Evolutionary conservation across 2,888 invertebrate species (phyloP).

Genomic region (Diabrotica balteata): DNA sequence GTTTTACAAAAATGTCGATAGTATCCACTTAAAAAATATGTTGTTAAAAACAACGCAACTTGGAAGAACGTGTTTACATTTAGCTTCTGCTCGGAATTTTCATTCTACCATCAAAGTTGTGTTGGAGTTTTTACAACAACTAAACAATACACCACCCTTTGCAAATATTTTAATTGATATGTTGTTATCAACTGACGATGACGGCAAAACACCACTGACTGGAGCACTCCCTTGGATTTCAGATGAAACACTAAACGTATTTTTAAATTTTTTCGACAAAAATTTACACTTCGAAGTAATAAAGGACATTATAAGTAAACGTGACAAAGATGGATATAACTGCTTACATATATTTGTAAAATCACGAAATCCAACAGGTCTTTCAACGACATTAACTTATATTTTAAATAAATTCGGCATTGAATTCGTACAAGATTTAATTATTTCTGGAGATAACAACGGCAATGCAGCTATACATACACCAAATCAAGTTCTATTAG

Average conservation of each 20-base stretch:
- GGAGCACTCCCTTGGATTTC: background rate
- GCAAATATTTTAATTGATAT: constrained; percentile 4
- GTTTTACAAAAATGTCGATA: constrained; percentile 2
- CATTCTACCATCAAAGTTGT: background rate
- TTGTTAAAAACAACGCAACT: background rate
- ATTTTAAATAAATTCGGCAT: background rate
- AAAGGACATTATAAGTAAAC: background rate
- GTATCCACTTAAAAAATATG: background rate
- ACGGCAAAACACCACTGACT: background rate
- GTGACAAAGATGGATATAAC: background rate
- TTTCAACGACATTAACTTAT: background rate
- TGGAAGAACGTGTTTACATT: constrained; percentile 9
- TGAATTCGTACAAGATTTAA: background rate
- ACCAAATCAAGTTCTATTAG: background rate
- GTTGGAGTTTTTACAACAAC: constrained; percentile 1
- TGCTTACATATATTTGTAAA: background rate
- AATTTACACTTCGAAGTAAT: background rate
- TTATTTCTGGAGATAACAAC: background rate
- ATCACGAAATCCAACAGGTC: background rate
- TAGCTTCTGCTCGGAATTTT: constrained; percentile 1
- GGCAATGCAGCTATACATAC: background rate
- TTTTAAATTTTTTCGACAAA: constrained; percentile 1
- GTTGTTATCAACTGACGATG: background rate
- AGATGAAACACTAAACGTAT: background rate
- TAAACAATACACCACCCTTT: background rate